These are phyloP conservation scores for Corvus moneduloides DNA, from an alignment of 2,113 vertebrate genomes.

Conservation along the genomic window DNA sequence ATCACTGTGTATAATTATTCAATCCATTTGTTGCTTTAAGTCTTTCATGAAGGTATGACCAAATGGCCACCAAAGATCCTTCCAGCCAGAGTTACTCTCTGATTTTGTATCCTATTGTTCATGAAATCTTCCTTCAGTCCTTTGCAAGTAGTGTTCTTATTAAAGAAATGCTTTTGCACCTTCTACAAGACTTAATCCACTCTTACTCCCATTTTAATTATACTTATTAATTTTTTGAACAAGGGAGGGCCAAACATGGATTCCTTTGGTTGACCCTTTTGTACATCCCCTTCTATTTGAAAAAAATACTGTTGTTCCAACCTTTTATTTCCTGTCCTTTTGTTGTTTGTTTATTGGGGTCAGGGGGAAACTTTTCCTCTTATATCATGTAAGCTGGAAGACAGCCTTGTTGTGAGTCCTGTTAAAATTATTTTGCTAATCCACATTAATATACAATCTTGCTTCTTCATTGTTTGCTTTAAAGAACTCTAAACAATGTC, in stretches of 20 bases:
- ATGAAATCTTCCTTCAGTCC: background rate
- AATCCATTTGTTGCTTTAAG: background rate
- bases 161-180: background rate
- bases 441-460: background rate
- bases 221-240: background rate
- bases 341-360: fast-evolving
- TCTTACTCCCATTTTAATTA: background rate
- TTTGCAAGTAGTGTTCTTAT: background rate
- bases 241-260: fast-evolving
- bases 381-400: background rate
- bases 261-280: background rate
- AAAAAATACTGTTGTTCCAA: background rate
- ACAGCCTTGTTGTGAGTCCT: background rate
- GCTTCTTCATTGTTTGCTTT: background rate
- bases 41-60: background rate
- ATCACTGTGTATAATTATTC: background rate
- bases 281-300: background rate
- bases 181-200: background rate
- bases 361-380: background rate
- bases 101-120: background rate
- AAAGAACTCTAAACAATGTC: background rate
- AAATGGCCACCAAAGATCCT: background rate
- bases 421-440: background rate
- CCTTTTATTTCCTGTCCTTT: background rate
- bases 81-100: background rate